Evolutionary conservation across 2,888 invertebrate genomes (phyloP).

Genomic region (Pseudococcus viburni): DNA sequence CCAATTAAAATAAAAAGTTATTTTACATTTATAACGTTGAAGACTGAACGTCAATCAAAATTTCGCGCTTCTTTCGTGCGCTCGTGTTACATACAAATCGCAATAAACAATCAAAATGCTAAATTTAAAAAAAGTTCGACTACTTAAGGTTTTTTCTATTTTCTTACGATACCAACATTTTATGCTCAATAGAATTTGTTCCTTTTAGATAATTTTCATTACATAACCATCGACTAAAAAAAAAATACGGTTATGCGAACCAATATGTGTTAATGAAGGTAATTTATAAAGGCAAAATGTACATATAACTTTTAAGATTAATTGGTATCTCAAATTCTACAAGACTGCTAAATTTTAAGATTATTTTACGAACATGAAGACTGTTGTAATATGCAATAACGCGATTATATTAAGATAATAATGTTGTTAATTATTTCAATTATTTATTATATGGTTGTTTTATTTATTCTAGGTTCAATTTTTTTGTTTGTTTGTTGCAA

Average conservation of each 20-base stretch:
- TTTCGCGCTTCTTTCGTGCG: not conserved
- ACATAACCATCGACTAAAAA: not conserved
- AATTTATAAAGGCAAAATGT: conserved; percentile 47
- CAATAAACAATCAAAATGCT: conserved; percentile 36
- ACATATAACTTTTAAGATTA: conserved; percentile 57
- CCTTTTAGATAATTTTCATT: conserved; percentile 62
- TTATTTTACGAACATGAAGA: conserved; percentile 61
- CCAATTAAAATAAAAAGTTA: conserved; percentile 58
- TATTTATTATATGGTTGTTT: conserved; percentile 61
- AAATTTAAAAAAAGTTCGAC: conserved; percentile 45
- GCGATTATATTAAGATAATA: conserved; percentile 57
- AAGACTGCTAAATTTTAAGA: conserved; percentile 64
- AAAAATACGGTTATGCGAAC: conserved; percentile 35
- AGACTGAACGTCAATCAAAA: conserved; percentile 64
- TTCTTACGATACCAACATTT: conserved; percentile 4
- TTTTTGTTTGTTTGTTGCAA: conserved; percentile 60
- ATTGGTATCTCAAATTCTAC: conserved; percentile 64
- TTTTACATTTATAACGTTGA: conserved; percentile 27
- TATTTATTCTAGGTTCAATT: conserved; percentile 52
- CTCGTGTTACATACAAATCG: not conserved
- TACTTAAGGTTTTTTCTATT: conserved; percentile 54
- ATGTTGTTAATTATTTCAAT: conserved; percentile 61
- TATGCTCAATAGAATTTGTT: conserved; percentile 65
- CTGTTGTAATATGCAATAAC: conserved; percentile 63
- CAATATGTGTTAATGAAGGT: conserved; percentile 27